These are phyloP conservation scores for Drosophila picticornis DNA, from an alignment of 2,888 invertebrate species.

Conservation along the genomic window DNA sequence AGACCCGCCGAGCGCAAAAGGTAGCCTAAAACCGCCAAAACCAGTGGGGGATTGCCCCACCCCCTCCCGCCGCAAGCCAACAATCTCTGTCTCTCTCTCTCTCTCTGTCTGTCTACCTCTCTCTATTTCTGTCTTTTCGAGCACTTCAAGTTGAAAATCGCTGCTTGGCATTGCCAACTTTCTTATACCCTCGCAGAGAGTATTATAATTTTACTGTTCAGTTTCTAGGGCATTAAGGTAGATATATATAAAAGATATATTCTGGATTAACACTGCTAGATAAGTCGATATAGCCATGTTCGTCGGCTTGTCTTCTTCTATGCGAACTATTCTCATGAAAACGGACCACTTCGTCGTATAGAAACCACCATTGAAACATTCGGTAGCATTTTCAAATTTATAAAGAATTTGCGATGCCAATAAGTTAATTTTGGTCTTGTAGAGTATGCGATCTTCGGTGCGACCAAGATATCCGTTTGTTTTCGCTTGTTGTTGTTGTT, in stretches of 20 bases:
- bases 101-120: not conserved
- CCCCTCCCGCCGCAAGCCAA: not conserved
- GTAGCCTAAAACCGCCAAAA: slow-evolving; percentile 61
- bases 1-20: slow-evolving; percentile 24
- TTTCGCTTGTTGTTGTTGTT: slow-evolving; percentile 25
- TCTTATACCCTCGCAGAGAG: not conserved
- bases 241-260: not conserved
- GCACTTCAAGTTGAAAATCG: slow-evolving; percentile 73
- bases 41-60: slow-evolving; percentile 20
- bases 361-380: not conserved
- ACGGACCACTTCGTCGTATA: not conserved
- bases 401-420: not conserved
- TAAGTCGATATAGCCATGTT: not conserved
- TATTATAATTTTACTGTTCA: not conserved
- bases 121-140: not conserved
- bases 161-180: slow-evolving; percentile 64
- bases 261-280: not conserved
- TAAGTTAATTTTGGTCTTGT: not conserved
- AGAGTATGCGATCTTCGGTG: not conserved
- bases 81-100: not conserved
- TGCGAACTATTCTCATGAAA: not conserved
- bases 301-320: accelerated
- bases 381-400: not conserved
- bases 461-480: too few relatives aligned
- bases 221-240: not conserved